Conservation (phyloP, 2,888 invertebrate genomes). For the Sialis fuliginosa region DNA sequence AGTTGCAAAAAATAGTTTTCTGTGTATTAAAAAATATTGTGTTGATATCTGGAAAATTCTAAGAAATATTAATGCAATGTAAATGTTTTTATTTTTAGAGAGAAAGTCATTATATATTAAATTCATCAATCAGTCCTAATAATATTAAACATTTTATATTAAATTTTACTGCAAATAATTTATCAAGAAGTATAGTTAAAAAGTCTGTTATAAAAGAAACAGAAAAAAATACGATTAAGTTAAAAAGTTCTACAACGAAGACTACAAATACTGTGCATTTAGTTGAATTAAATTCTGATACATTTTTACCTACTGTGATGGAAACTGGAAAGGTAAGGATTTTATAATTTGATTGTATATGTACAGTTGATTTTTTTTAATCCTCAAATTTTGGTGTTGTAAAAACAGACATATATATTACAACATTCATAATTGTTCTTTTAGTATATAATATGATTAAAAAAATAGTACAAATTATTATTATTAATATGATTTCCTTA, state of each 20-base stretch:
- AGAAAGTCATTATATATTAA: conserved; percentile 49
- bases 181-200: conserved; percentile 8
- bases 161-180: conserved; percentile 27
- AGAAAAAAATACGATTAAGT: too few relatives aligned
- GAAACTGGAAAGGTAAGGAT: conserved; percentile 37
- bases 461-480: too few relatives aligned
- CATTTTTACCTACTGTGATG: conserved; percentile 42
- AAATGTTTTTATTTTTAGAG: conserved; percentile 29
- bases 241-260: background rate
- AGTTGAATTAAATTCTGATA: conserved; percentile 44
- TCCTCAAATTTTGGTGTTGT: too few relatives aligned
- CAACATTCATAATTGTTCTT: too few relatives aligned
- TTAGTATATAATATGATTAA: too few relatives aligned
- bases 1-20: too few relatives aligned
- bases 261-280: conserved; percentile 27
- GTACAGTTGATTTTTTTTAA: too few relatives aligned
- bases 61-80: background rate
- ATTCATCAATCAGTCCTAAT: conserved; percentile 30
- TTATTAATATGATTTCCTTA: too few relatives aligned
- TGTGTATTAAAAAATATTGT: too few relatives aligned
- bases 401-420: too few relatives aligned
- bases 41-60: too few relatives aligned
- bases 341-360: background rate
- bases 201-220: too few relatives aligned
- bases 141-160: conserved; percentile 33